A percentile compares a stretch with the other conserved stretches of the same genome.
Evolutionary conservation across 2,113 vertebrate species (phyloP).

Genomic region (Pandion haliaetus): DNA sequence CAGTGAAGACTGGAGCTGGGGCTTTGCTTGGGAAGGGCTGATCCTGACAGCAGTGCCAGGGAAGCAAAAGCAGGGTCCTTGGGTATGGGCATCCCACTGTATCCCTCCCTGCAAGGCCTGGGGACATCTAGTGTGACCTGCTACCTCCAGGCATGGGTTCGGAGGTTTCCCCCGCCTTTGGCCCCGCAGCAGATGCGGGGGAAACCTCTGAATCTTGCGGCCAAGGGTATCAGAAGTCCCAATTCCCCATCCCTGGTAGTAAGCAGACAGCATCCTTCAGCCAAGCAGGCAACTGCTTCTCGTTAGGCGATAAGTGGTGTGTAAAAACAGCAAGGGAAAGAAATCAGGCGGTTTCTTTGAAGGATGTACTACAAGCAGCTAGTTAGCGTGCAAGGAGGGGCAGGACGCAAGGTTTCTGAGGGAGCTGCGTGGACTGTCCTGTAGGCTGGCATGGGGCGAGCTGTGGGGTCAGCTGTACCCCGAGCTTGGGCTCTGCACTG

Average conservation of each 20-base stretch:
- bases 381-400: not conserved
- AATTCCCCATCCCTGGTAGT: rapidly evolving
- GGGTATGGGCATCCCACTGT: not conserved
- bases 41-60: not conserved
- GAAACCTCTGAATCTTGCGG: not conserved
- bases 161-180: rapidly evolving
- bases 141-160: not conserved
- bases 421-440: rapidly evolving
- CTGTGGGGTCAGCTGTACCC: not conserved
- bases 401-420: rapidly evolving
- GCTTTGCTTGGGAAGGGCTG: not conserved
- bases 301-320: rapidly evolving
- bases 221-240: not conserved
- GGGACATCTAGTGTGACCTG: not conserved
- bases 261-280: not conserved
- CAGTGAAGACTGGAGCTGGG: conserved; percentile 59
- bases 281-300: not conserved
- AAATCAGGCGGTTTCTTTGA: not conserved
- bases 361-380: not conserved
- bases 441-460: not conserved
- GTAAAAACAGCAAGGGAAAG: not conserved
- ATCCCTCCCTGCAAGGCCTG: not conserved
- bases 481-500: not conserved
- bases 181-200: not conserved
- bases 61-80: not conserved